A percentile compares a stretch with the other conserved stretches of the same genome.
These are phyloP conservation scores for Sebastes jordani DNA, from an alignment of 2,797 vertebrate genomes.

Conservation along the genomic window DNA sequence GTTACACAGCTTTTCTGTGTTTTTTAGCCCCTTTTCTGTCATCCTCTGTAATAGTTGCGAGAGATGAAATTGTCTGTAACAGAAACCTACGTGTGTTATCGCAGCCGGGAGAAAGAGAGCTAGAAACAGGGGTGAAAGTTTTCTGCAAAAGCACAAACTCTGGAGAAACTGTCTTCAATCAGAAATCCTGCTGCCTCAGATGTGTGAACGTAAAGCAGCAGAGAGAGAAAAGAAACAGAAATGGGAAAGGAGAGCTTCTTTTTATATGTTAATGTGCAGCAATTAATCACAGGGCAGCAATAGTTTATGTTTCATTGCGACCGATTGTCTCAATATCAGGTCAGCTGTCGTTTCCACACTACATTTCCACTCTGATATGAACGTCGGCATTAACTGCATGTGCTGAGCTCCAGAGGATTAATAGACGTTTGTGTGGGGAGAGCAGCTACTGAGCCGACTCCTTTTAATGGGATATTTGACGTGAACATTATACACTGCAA, in stretches of 20 bases:
- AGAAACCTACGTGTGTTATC: conserved; percentile 17
- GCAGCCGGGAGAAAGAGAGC: neutral
- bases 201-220: neutral
- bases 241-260: neutral
- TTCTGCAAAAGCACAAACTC: neutral
- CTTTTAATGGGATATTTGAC: neutral
- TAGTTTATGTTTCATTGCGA: neutral
- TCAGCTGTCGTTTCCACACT: neutral
- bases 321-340: neutral
- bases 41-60: neutral
- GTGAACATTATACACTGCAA: neutral
- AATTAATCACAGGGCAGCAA: neutral
- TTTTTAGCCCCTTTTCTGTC: neutral
- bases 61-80: conserved; percentile 8
- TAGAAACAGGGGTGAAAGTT: conserved; percentile 7
- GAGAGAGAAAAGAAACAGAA: neutral
- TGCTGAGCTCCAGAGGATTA: neutral
- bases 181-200: neutral
- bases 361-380: neutral
- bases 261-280: neutral
- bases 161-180: conserved; percentile 31
- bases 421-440: neutral
- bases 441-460: conserved; percentile 2
- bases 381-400: neutral
- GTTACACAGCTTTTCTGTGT: neutral